These are phyloP conservation scores for Pavo muticus DNA, from an alignment of 2,113 vertebrate genomes.

Conservation along the genomic window DNA sequence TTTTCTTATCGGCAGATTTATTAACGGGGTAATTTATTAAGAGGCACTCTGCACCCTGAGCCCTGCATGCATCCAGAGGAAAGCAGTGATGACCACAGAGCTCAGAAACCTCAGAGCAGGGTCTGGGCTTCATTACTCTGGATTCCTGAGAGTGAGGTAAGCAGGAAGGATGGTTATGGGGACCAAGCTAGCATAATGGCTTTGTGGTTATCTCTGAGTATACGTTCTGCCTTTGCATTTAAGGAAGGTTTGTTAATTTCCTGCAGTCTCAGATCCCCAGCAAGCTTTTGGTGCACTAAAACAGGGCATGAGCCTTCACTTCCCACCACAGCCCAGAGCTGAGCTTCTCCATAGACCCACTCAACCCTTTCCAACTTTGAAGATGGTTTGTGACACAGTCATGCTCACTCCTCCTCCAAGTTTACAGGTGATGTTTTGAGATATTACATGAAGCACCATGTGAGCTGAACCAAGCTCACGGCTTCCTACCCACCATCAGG, in stretches of 20 bases:
- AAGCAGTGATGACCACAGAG: not conserved
- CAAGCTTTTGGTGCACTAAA: not conserved
- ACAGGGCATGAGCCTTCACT: accelerated
- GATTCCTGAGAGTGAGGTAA: not conserved
- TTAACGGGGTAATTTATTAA: not conserved
- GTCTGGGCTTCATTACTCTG: not conserved
- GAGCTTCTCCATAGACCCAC: not conserved
- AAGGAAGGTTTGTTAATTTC: not conserved
- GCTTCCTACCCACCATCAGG: not conserved
- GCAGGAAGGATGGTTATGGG: not conserved
- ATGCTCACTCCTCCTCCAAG: not conserved
- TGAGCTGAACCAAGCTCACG: not conserved
- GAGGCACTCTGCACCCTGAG: not conserved
- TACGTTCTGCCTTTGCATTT: not conserved
- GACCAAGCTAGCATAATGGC: accelerated
- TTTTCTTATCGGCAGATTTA: not conserved
- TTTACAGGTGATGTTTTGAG: not conserved
- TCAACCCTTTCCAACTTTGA: accelerated
- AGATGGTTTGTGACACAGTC: not conserved
- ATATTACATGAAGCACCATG: accelerated
- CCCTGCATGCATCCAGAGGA: not conserved
- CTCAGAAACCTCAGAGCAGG: not conserved
- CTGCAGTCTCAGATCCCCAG: not conserved
- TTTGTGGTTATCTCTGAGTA: not conserved
- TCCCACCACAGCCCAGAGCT: not conserved